Base-by-base conservation (phyloP, 2,888 invertebrate genomes). In the Magallana nippona region DNA sequence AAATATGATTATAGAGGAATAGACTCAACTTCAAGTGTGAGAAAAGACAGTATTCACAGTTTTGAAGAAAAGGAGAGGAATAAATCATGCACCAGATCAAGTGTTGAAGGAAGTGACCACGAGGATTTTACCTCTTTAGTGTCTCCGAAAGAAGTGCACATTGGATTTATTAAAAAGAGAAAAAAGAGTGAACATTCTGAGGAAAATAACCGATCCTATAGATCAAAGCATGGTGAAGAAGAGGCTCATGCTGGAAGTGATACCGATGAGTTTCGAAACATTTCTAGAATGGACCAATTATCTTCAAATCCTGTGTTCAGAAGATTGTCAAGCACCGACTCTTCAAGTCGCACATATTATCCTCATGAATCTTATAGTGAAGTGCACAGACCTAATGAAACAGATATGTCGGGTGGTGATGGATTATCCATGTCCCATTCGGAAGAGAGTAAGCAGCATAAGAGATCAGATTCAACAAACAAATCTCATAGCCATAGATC, bases 31-130 rank as follows among this genome's bases (percentile, higher is more conserved):
- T 89, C 91, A 85, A 92, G 91, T 82, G 92, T 88, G 82, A 89
- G 93, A 19, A 92, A 92, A 86, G 93, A 93, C 88, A 88, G 89
- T 63, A 82, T 89, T 71, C 88, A 91, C 22, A 90, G 89, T 85
- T 86, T 87, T 55, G 88, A 90, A 57, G 86, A 86, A 82, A 82
- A 80, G 71, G 85, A 88, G 32, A 85, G 86, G 60, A 62, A 84
- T n/a, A 83, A 79, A 81, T 79, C 55, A 60, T 60, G 32, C 56
- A 80, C 80, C 78, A 44, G 82, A 60, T 78, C 78, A 82, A 63
- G 79, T 79, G 79, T 88, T 56, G 87, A 87, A 82, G 90, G 90
- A 81, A 89, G 90, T 87, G 90, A 90, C 78, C 88, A 87, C 15
- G 89, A 91, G 78, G 89, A 88, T 55, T 84, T 88, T 57, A 55